Evolutionary conservation across 2,113 vertebrate species (phyloP).

Genomic region (Colinus virginianus): DNA sequence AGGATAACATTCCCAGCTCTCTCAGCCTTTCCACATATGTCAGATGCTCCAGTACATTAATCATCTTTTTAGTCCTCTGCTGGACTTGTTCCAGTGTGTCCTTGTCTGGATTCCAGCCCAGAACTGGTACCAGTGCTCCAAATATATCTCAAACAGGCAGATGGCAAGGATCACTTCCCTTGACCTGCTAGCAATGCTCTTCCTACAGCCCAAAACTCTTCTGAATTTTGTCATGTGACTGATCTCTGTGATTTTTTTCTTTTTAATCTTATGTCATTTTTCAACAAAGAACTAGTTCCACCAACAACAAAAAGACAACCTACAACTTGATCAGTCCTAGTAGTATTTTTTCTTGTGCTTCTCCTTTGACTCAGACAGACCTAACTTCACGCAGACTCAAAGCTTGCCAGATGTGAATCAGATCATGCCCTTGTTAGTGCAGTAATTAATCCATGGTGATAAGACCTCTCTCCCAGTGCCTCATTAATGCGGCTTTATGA

Average conservation of each 20-base stretch:
- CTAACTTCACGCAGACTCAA: neutral
- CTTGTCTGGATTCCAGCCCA: neutral
- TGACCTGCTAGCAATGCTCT: neutral
- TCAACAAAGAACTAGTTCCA: neutral
- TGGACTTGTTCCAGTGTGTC: neutral
- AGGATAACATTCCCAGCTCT: neutral
- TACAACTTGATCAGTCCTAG: neutral
- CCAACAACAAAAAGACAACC: neutral
- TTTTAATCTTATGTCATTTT: neutral
- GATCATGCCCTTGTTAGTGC: neutral
- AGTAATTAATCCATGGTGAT: neutral
- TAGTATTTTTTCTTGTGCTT: neutral
- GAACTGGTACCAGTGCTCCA: neutral
- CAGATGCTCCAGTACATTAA: neutral
- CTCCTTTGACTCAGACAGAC: neutral
- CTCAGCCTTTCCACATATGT: neutral
- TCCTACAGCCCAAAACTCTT: neutral
- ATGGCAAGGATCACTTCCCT: neutral
- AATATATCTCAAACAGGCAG: neutral
- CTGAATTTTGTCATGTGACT: neutral
- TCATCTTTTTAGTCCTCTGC: rapidly evolving
- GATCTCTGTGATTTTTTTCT: neutral
- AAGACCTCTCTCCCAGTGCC: neutral
- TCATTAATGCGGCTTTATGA: neutral
- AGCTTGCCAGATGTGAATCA: neutral